Evolutionary conservation across 2,888 invertebrate species (phyloP), one percentile per base, ranked within the genome.

Genomic region (Drosophila kanekoi): DNA sequence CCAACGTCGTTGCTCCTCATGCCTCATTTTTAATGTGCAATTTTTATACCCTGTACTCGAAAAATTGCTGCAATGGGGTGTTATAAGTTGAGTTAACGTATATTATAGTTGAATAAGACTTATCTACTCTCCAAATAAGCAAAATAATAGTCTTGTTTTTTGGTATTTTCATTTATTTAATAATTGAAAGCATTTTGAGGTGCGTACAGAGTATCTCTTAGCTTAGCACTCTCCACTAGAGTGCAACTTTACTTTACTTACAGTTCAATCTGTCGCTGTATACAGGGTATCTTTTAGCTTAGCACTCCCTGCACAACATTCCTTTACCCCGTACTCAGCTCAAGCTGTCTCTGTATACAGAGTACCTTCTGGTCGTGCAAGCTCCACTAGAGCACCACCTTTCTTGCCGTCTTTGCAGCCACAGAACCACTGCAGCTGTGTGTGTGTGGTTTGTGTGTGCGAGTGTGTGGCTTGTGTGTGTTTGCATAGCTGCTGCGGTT

Each of bases 1-100:
- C 43, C 58, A 63, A 53, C 51, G 33, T 70, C 54, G 60, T 58
- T 72, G 68, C 67, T 76, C 69, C 75, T 47, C 81, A 89, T 84
- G 72, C 72, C 79, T 86, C 79, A 83, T 77, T 83, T 85, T 86
- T 75, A 87, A 86, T 88, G 83, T 82, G 82, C 89, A 81, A 77
- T 80, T 87, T 70, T 38, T 14, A 44, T 54, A 44, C 54, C 54
- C 54, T 44, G 13, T 4, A 3, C 9, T 2, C 0, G 23, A 3
- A 3, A 8, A 14, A 4, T 1, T 0, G 3, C 0, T 43, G 0
- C 3, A 44, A 8, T 13, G 33, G 14, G 9, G 16, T 23, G 3
- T 18, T 18, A 18, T 18, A 20, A n/a, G n/a, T n/a, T 20, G 4
- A 20, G 4, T 20, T 0, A 20, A 20, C 20, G 20, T 20, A 20